Evolutionary conservation across 2,888 invertebrate genomes (phyloP), one percentile per base, ranked within the genome.

Genomic region (Cryptosula pallasiana): DNA sequence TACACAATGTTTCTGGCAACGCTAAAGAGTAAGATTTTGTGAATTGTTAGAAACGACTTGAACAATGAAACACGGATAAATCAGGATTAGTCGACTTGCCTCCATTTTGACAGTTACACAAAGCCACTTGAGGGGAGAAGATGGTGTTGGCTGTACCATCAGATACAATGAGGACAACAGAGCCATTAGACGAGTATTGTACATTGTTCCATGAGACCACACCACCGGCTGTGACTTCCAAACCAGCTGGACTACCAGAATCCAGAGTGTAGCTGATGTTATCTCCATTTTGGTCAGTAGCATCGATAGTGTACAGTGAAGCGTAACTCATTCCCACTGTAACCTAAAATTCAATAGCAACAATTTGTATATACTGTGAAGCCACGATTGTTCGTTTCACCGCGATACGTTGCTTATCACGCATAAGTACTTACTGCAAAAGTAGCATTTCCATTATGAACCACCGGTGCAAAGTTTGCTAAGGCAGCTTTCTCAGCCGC

Each of bases 241-340:
- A 35, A 3, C 77, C 78, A 16, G 74, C 23, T 1, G 75, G 75
- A n/a, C n/a, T n/a, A 0, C 76, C 73, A 23, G 63, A 29, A 5
- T 69, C 72, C 3, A 75, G 34, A 3, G 74, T 63, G 45, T 74
- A 77, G 32, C 72, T 75, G 1, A 78, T 58, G 2, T 63, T 55
- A 69, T 78, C 78, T 20, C 74, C 75, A 69, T 78, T 78, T 20
- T 57, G 54, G 55, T 78, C 78, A 5, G 69, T 72, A 5, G 74
- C 77, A 29, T 57, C 45, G 1, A 78, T 34, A 1, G 74, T 75
- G 27, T 72, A 16, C 13, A 77, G 45, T 16, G 35, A 35, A 0
- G 74, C n/a, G 34, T 76, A 76, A 5, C 74, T 73, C 35, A 72
- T 71, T 0, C 77, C 77, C 5, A 70, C 74, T 0, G 58, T 72